A percentile compares a stretch with the other conserved stretches of the same genome.
Evolutionary conservation across 2,888 invertebrate genomes (phyloP).

Genomic region (Gari tellinella): DNA sequence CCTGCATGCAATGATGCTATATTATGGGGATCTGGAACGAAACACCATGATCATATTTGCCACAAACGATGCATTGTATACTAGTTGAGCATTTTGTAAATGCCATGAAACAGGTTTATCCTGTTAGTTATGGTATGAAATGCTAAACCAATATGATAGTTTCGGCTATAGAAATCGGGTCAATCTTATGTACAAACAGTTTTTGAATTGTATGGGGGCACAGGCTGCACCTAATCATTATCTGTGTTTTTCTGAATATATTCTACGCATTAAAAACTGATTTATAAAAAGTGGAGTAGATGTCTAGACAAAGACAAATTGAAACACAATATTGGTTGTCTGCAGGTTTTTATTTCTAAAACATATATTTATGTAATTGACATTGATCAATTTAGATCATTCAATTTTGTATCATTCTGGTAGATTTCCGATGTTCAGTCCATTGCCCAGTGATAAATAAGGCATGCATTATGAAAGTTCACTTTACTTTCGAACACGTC

Average conservation of each 20-base stretch:
- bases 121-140: slow-evolving; percentile 22
- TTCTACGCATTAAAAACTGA: slow-evolving; percentile 9
- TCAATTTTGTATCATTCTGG: too few species aligned
- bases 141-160: background rate
- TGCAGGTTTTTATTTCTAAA: background rate
- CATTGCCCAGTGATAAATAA: background rate
- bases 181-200: slow-evolving; percentile 15
- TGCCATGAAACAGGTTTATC: slow-evolving; percentile 12
- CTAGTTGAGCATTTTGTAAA: slow-evolving; percentile 14
- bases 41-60: slow-evolving; percentile 18
- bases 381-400: background rate
- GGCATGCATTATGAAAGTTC: slow-evolving; percentile 2
- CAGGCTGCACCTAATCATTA: slow-evolving; percentile 1
- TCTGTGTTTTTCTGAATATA: slow-evolving; percentile 14
- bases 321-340: background rate
- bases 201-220: slow-evolving; percentile 10
- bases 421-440: background rate
- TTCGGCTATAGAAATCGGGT: slow-evolving; percentile 17
- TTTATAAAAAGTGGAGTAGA: slow-evolving; percentile 7
- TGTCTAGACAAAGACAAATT: slow-evolving; percentile 7
- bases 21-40: slow-evolving; percentile 11
- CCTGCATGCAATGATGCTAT: slow-evolving; percentile 21
- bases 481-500: background rate
- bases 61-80: slow-evolving; percentile 14
- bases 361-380: background rate